Conservation (phyloP, 2,113 vertebrate species). For the Lampris incognitus region DNA sequence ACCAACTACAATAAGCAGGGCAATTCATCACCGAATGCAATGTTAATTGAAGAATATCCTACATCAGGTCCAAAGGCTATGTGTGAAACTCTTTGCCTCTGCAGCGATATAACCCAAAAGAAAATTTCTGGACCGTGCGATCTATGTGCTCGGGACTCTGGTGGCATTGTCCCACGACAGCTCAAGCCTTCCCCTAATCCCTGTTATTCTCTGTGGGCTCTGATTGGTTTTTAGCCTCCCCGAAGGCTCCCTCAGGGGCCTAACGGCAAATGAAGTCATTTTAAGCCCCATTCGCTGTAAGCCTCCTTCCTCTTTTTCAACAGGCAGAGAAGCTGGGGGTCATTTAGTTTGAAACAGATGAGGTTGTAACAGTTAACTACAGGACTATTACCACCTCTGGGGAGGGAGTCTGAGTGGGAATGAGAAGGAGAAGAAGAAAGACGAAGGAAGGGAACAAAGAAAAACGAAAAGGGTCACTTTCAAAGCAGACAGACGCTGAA, state of each 20-base stretch:
- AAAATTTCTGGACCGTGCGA: too few relatives aligned
- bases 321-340: slow-evolving; percentile 57
- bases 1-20: neutral
- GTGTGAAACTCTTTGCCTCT: too few relatives aligned
- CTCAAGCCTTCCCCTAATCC: slow-evolving; percentile 42
- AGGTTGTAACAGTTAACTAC: slow-evolving; percentile 69
- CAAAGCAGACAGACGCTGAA: slow-evolving; percentile 16
- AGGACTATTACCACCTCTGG: slow-evolving; percentile 62
- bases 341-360: slow-evolving; percentile 69
- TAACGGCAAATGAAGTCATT: slow-evolving; percentile 76
- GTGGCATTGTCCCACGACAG: slow-evolving; percentile 12
- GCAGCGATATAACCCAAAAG: too few relatives aligned
- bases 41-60: too few relatives aligned
- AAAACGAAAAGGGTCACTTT: slow-evolving; percentile 34
- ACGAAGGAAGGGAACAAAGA: slow-evolving; percentile 33
- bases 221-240: slow-evolving; percentile 58
- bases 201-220: slow-evolving; percentile 45
- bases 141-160: too few relatives aligned
- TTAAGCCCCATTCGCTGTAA: slow-evolving; percentile 73
- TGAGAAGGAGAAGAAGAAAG: slow-evolving; percentile 30
- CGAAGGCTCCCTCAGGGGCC: slow-evolving; percentile 66
- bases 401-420: slow-evolving; percentile 39
- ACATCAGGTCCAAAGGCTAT: too few relatives aligned
- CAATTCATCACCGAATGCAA: neutral
- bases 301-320: slow-evolving; percentile 46